Base-by-base conservation (phyloP, 2,888 invertebrate species). In the Drosophila villosipedis region DNA sequence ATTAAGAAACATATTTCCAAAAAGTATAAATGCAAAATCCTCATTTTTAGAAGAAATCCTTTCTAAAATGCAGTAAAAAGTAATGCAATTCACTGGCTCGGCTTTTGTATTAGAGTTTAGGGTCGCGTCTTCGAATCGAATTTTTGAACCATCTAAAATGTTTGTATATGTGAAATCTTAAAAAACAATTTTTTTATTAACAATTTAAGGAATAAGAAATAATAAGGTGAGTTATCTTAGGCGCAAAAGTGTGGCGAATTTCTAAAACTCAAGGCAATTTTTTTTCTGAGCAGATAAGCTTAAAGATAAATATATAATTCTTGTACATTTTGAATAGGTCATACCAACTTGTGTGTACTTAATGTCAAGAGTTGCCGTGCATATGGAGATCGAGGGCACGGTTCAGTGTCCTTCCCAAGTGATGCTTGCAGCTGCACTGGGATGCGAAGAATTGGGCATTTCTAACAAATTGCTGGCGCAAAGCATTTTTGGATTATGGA, bases 401-500 rank as follows among this genome's bases (percentile, higher is more conserved):
- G 94, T 95, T 57, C 94, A 95, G 80, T 95, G 95, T 61, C 96
- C 96, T 41, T 95, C 95, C 4, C 94, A 94, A 85, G 94, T 95
- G 53, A 93, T 95, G 85, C 93, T 94, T 78, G 94, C 95, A 77
- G 95, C 96, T 77, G 95, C 97, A 69, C 94, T 96, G 76, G 96
- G 95, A 86, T 94, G 95, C 76, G 96, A 97, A 90, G 97, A 98
- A 92, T 94, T 99, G 85, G 96, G 96, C 19, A 94, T 99, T 77
- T 96, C 95, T 3, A 96, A 96, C 72, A 95, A 96, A 84, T 95
- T 96, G 82, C 92, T 96, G 68, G 97, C 97, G n/a, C 95, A 96
- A 63, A 96, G 96, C 92, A 95, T 98, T 10, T 99, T 99, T 92
- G 96, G 98, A 0, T 94, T 99, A 77, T 99, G 99, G 99, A 97